These are phyloP conservation scores for Napeogenes sylphis DNA, from an alignment of 2,888 invertebrate species.

Conservation along the genomic window DNA sequence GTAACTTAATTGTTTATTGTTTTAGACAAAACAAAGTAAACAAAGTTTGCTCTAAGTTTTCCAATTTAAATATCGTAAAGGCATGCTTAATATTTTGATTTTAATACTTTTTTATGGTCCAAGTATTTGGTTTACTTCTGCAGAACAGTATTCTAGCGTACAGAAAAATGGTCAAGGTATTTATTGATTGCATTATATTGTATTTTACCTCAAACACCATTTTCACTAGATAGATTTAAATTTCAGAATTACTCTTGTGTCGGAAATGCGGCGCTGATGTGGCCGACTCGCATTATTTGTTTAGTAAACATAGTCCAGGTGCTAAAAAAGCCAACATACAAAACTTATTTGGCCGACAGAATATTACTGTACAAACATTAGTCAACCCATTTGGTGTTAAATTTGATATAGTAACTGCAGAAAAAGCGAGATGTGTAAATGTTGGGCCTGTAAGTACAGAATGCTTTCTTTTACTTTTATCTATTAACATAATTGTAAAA, in stretches of 20 bases:
- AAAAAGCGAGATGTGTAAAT: conserved; percentile 75
- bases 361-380: conserved; percentile 76
- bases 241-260: conserved; percentile 76
- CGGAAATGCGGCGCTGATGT: conserved; percentile 79
- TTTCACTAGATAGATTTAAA: neutral
- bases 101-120: conserved; percentile 42
- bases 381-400: conserved; percentile 75
- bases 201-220: neutral
- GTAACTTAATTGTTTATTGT: too few relatives aligned
- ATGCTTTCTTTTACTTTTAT: neutral
- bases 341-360: conserved; percentile 72
- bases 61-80: conserved; percentile 28
- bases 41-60: neutral
- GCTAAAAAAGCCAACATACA: conserved; percentile 65
- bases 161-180: conserved; percentile 35
- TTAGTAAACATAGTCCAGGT: conserved; percentile 71
- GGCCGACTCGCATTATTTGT: conserved; percentile 73
- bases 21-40: too few relatives aligned
- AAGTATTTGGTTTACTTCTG: conserved; percentile 35
- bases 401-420: conserved; percentile 73
- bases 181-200: neutral
- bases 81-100: conserved; percentile 53
- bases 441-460: conserved; percentile 65
- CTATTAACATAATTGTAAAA: neutral
- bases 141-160: conserved; percentile 36